phyloP scores from a whole-genome alignment of 2,888 invertebrate genomes.

The Endomychus coccineus region DNA sequence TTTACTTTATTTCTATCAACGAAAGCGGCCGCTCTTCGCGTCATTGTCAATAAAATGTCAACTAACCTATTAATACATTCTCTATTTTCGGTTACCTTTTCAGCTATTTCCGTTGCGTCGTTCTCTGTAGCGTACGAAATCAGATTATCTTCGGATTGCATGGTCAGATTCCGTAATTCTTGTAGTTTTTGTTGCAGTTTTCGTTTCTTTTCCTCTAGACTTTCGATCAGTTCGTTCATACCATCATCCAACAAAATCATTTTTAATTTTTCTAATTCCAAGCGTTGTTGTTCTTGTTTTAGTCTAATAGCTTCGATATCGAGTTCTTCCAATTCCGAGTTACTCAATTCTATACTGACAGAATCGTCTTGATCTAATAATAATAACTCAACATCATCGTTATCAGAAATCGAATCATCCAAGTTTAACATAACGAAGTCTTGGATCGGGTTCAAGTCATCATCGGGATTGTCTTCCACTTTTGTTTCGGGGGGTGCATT shows the following conservation, averaged over 20 bases:
- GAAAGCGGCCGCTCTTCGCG: conserved; percentile 38
- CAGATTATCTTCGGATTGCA: conserved; percentile 34
- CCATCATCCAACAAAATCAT: conserved; percentile 36
- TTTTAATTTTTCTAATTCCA: conserved; percentile 33
- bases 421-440: conserved; percentile 19
- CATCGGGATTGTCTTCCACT: conserved; percentile 20
- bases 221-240: conserved; percentile 38
- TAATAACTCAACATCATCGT: conserved; percentile 7
- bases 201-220: conserved; percentile 38
- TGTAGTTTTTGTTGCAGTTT: conserved; percentile 38
- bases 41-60: conserved; percentile 39
- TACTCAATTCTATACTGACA: conserved; percentile 30
- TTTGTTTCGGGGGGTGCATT: conserved; percentile 17
- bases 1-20: conserved; percentile 40
- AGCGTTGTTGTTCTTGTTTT: conserved; percentile 32
- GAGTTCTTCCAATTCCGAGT: conserved; percentile 31
- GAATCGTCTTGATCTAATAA: conserved; percentile 15
- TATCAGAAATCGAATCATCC: conserved; percentile 19
- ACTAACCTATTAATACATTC: conserved; percentile 38
- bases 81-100: conserved; percentile 35
- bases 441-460: conserved; percentile 8
- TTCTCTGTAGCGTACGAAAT: conserved; percentile 37
- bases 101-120: conserved; percentile 37
- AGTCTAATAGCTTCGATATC: conserved; percentile 31
- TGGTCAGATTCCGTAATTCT: conserved; percentile 36